Conservation (phyloP, 2,888 invertebrate species). For the Epinotia brunnichana region DNA sequence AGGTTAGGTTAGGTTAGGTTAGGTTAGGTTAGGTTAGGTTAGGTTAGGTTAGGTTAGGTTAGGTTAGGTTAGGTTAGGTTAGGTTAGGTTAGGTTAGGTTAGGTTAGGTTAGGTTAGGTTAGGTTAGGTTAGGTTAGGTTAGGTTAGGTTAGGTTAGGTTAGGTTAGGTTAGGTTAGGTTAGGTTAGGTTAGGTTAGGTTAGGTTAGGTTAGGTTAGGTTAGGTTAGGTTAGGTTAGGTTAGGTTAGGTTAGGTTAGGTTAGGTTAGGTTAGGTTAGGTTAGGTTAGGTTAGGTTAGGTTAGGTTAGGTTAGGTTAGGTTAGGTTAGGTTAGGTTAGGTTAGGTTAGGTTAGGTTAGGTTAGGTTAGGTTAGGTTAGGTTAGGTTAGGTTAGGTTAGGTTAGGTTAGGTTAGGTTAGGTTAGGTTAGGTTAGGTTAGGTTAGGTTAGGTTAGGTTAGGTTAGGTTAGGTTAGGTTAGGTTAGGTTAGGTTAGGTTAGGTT, state of each 20-base stretch:
- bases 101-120: conserved; percentile 38
- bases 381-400: neutral
- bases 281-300: conserved; percentile 30
- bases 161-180: conserved; percentile 43
- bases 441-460: conserved; percentile 15
- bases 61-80: conserved; percentile 23
- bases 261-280: conserved; percentile 40
- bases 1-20: conserved; percentile 29
- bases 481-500: conserved; percentile 19
- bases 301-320: conserved; percentile 30
- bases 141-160: conserved; percentile 41
- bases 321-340: conserved; percentile 20
- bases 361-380: neutral
- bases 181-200: conserved; percentile 46
- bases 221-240: conserved; percentile 35
- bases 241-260: conserved; percentile 38
- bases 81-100: conserved; percentile 41
- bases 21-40: neutral
- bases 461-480: conserved; percentile 15
- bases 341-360: conserved; percentile 7
- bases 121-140: conserved; percentile 33
- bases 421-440: conserved; percentile 15
- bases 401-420: conserved; percentile 8
- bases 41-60: conserved; percentile 20
- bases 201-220: conserved; percentile 26